These are phyloP conservation scores for Andinoacara biseriatus DNA, from an alignment of 2,113 vertebrate genomes.

Conservation along the genomic window DNA sequence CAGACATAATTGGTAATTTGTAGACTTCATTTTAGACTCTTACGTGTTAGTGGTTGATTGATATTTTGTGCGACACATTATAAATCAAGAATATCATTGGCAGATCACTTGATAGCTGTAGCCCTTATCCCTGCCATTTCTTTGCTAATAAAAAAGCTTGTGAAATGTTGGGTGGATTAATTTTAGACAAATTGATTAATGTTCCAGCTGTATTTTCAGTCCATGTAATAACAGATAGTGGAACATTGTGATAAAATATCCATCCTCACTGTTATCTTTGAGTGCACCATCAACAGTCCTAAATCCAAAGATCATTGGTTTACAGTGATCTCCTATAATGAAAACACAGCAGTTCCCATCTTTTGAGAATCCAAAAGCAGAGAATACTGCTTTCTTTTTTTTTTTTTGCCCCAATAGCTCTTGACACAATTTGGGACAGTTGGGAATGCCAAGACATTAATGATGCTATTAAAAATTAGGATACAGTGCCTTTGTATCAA, in stretches of 20 bases:
- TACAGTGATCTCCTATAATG: not conserved
- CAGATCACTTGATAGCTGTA: not conserved
- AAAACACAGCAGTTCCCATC: not conserved
- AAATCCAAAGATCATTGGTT: not conserved
- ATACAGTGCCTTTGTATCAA: conserved; percentile 10
- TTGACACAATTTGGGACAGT: not conserved
- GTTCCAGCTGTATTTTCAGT: not conserved
- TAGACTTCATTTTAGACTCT: not conserved
- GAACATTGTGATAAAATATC: not conserved
- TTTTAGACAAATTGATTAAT: not conserved
- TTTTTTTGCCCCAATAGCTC: not conserved
- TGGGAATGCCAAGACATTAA: not conserved
- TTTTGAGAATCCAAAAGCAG: not conserved
- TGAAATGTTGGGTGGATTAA: not conserved
- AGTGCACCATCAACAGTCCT: not conserved
- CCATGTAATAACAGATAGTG: not conserved
- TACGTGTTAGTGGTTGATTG: not conserved
- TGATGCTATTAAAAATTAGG: conserved; percentile 28
- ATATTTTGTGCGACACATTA: not conserved
- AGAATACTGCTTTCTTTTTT: not conserved
- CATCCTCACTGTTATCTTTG: not conserved
- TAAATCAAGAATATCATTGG: not conserved
- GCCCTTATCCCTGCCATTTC: not conserved
- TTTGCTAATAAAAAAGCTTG: not conserved
- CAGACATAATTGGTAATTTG: not conserved